Evolutionary conservation across 2,797 vertebrate species (phyloP).

Genomic region (Pantherophis alleghaniensis): DNA sequence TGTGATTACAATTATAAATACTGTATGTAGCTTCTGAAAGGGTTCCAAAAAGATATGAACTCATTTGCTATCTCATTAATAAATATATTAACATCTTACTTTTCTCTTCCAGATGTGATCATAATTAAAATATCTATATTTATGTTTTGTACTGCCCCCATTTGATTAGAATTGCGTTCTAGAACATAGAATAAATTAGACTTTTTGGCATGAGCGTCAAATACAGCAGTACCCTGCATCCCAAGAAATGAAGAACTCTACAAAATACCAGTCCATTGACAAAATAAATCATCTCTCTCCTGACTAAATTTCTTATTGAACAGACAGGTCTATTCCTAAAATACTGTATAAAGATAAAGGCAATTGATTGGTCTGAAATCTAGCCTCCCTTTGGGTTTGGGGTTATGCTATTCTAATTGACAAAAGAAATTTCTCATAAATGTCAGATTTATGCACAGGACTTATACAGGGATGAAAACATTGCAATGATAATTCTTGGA

Average conservation of each 20-base stretch:
- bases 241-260: background rate
- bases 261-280: background rate
- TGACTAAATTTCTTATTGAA: background rate
- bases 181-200: slow-evolving; percentile 1
- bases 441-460: background rate
- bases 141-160: no score
- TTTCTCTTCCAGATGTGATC: slow-evolving; percentile 30
- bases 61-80: background rate
- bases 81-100: background rate
- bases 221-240: background rate
- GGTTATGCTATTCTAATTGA: slow-evolving; percentile 13
- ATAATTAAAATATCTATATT: background rate
- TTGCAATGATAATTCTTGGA: slow-evolving; percentile 29
- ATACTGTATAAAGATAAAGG: background rate
- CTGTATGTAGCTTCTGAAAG: background rate
- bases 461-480: background rate
- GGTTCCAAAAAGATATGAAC: background rate
- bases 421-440: background rate
- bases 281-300: background rate
- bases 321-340: background rate
- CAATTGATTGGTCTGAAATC: background rate
- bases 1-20: background rate
- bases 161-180: background rate
- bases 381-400: background rate
- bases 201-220: background rate